These are phyloP conservation scores for Drosophila grimshawi DNA, from an alignment of 1,140 invertebrate species.

Conservation along the genomic window DNA sequence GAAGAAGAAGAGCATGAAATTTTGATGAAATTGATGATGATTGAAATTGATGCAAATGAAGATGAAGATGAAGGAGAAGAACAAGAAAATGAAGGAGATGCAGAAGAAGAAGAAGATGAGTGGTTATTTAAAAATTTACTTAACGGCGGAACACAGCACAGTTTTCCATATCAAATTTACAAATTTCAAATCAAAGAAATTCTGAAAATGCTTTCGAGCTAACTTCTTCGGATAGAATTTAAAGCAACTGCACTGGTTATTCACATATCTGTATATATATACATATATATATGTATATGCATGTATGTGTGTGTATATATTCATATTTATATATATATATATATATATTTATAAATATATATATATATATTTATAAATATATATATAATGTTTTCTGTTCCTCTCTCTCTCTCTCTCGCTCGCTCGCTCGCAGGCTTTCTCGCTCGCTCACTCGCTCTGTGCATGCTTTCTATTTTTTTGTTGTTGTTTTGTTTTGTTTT, in stretches of 20 bases:
- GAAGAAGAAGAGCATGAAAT: conserved; percentile 10
- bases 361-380: conserved; percentile 22
- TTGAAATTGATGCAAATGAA: conserved; percentile 67
- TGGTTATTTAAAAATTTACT: background rate
- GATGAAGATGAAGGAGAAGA: background rate
- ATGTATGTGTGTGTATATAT: background rate
- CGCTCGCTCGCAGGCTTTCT: background rate
- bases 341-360: conserved; percentile 22
- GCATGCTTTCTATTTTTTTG: conserved; percentile 21
- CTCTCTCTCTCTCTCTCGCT: conserved; percentile 24
- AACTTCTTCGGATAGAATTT: conserved; percentile 71
- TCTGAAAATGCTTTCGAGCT: conserved; percentile 67
- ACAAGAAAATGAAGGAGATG: conserved; percentile 2
- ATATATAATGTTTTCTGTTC: conserved; percentile 16
- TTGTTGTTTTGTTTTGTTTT: background rate
- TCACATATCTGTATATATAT: conserved; percentile 21
- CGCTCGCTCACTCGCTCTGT: conserved; percentile 16
- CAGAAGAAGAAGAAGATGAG: conserved; percentile 1
- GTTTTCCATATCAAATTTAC: conserved; percentile 37
- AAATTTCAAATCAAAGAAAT: conserved; percentile 53
- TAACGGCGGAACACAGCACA: conserved; percentile 36
- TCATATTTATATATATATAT: conserved; percentile 6
- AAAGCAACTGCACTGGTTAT: conserved; percentile 77
- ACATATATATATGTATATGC: conserved; percentile 10
- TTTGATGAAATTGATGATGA: conserved; percentile 1